Base-by-base conservation (phyloP, 2,113 vertebrate species). In the Callocephalon fimbriatum region DNA sequence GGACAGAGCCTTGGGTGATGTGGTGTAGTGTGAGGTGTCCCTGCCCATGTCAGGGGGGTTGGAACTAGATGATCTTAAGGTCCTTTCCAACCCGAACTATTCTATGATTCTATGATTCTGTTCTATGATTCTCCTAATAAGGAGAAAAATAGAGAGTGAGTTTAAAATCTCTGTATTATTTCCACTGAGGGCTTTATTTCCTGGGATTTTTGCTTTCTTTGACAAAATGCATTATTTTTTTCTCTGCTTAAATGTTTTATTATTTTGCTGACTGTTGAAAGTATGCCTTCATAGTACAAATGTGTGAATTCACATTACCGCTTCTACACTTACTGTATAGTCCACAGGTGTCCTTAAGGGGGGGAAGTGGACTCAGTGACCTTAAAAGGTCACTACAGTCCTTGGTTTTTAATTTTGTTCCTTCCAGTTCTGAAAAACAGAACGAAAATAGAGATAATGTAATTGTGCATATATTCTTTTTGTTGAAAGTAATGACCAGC, bases 231-330 rank as follows among this genome's bases (percentile, higher is more conserved):
- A 12, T 48, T 31, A 14, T 31, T 59, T 3, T 83, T 90, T 85
- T 63, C 17, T 67, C 22, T 83, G 20, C 71, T 42, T 77, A 75
- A 63, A 20, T 38, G 3, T 37, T 90, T 73, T 68, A 40, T 44
- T 91, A 22, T 61, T 92, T 88, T 93, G 25, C 29, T 68, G 65
- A 54, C 11, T 67, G 6, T 18, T 76, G 21, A n/a, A 72, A 87
- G 2, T 44, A 3, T 65, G 12, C 2, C 7, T 76, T 91, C 65
- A 32, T 9, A 20, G 11, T 42, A 31, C 5, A 66, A 78, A 67
- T 1, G 1, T 71, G 5, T 75, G 2, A 12, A 59, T 51, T 63
- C 47, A 47, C 16, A 19, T 11, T 8, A 29, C 15, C 1, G 0
- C 1, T 25, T 82, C 31, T 82, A 14, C 22, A 26, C 7, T 78